Conservation (phyloP, 2,113 vertebrate genomes). For the Anser brachyrhynchus region DNA sequence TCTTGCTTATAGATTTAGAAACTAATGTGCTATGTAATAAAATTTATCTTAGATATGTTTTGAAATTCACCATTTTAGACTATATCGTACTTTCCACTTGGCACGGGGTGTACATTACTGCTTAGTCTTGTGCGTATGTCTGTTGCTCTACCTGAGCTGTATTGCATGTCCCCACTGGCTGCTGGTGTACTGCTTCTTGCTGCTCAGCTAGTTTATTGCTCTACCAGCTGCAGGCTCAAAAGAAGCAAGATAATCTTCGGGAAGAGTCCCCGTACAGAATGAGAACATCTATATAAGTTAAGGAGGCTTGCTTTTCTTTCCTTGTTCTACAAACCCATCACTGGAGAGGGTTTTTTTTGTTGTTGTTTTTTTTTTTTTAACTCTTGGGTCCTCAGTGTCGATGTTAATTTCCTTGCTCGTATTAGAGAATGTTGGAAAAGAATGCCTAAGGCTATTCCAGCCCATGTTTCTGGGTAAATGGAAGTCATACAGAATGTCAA, state of each 20-base stretch:
- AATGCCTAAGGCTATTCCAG: background rate
- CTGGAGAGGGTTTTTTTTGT: no score
- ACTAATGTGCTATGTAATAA: background rate
- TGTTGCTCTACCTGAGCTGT: background rate
- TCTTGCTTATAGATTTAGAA: background rate
- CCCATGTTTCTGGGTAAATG: background rate
- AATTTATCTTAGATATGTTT: background rate
- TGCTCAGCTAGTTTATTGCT: background rate
- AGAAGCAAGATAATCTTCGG: background rate
- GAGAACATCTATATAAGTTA: background rate
- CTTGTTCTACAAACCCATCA: background rate
- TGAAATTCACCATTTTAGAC: background rate
- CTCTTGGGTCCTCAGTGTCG: background rate
- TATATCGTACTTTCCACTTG: background rate
- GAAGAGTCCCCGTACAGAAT: background rate
- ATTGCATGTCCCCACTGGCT: background rate
- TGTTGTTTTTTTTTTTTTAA: background rate
- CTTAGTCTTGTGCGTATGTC: background rate
- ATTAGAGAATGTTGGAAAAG: background rate
- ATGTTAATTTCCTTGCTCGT: background rate
- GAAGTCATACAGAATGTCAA: background rate
- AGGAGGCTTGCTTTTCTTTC: background rate
- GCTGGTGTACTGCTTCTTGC: background rate
- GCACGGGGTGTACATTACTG: background rate
- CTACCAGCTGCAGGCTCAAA: background rate